Evolutionary conservation across 2,888 invertebrate genomes (phyloP), one percentile per base, ranked within the genome.

Genomic region (Plebejus melissa): DNA sequence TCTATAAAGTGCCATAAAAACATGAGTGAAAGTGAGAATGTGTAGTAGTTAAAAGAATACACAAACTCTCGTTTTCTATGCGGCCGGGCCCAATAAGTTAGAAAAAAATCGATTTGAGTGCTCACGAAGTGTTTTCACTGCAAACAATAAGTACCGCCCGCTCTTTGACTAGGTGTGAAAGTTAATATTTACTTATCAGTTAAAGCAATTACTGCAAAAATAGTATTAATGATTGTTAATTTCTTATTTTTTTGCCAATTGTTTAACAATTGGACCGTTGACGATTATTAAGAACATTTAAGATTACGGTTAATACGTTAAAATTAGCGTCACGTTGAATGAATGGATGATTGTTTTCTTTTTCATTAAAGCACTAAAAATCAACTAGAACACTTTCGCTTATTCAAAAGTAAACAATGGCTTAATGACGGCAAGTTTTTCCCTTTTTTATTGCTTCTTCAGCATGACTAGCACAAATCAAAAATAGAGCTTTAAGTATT

Each of bases 21-120:
- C 72, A 72, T 32, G 54, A 22, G 72, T 72, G 72, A 72, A 50
- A 72, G 72, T 72, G 72, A 72, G 28, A 72, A 72, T 71, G 41
- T 71, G 46, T 71, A 72, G 11, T 72, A 72, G 50, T 72, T 32
- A 72, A 72, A 72, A 72, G 13, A 72, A 72, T 32, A 72, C 54
- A 50, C 71, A 71, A 71, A 71, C 71, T 71, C 72, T 50, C 72
- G 32, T 72, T 54, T 72, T 72, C 72, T 22, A 72, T 54, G 46
- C 54, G 54, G 54, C 54, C 32, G 28, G 72, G 72, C 72, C 72
- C 32, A 72, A 72, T 41, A 28, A 46, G 41, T 46, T 32, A 50
- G 50, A 28, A 71, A 72, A 54, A 72, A 72, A 16, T 16, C 28
- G 13, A 54, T 32, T 72, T 2, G 54, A 54, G 32, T 16, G 54